Conservation (phyloP, 2,113 vertebrate species). For the Nerophis ophidion region DNA sequence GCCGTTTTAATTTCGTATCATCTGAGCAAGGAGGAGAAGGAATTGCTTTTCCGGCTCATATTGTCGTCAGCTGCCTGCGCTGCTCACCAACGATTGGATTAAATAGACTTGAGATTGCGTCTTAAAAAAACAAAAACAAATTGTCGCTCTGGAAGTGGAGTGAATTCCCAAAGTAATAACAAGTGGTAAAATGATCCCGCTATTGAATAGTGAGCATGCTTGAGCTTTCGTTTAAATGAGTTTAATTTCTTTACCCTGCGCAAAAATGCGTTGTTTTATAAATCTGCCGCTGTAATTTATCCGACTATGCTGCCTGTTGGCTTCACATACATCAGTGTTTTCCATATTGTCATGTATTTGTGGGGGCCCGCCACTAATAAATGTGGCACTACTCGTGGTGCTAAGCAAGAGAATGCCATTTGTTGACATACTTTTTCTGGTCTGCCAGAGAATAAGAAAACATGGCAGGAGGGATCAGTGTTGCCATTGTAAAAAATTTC, state of each 20-base stretch:
- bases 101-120: slow-evolving; percentile 13
- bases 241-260: slow-evolving; percentile 12
- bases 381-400: too few species aligned
- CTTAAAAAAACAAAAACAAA: neutral
- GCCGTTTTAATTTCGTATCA: slow-evolving; percentile 26
- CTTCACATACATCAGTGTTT: slow-evolving; percentile 26
- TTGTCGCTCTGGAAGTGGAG: neutral
- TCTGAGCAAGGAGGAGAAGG: slow-evolving; percentile 14
- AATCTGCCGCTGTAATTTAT: neutral
- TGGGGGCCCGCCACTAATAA: too few species aligned
- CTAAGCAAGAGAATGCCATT: too few species aligned
- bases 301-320: slow-evolving; percentile 28
- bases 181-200: slow-evolving; percentile 21
- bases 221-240: slow-evolving; percentile 8
- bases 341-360: too few species aligned
- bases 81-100: slow-evolving; percentile 6
- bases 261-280: slow-evolving; percentile 8
- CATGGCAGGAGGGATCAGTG: too few species aligned
- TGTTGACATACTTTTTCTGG: too few species aligned
- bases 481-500: too few species aligned
- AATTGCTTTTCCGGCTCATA: slow-evolving; percentile 19
- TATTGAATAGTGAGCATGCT: neutral
- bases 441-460: too few species aligned
- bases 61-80: slow-evolving; percentile 10
- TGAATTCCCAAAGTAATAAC: slow-evolving; percentile 24